Percentiles rank a stretch among this genome's conserved stretches.
phyloP scores from a whole-genome alignment of 2,113 vertebrate genomes.

The Hypomesus transpacificus region DNA sequence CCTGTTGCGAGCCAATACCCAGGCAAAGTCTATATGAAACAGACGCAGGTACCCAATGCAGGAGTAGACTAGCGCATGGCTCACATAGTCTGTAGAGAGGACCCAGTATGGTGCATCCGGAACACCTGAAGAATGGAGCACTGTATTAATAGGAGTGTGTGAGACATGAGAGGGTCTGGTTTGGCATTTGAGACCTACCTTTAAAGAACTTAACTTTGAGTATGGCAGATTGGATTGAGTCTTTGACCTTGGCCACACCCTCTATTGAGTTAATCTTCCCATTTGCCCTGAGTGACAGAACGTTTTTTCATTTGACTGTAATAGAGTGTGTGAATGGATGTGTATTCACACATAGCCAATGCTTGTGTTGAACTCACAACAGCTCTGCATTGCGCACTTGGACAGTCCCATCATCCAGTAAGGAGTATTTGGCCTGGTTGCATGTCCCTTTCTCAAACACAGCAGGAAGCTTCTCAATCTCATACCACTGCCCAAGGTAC shows the following conservation, averaged over 20 bases:
- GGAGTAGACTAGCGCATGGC: conserved; percentile 51
- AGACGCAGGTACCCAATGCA: conserved; percentile 38
- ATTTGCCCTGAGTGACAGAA: conserved; percentile 29
- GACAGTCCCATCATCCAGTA: conserved; percentile 41
- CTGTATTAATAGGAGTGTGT: background rate
- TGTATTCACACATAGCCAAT: background rate
- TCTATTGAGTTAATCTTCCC: conserved; percentile 42
- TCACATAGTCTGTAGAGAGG: conserved; percentile 51
- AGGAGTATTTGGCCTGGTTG: conserved; percentile 45
- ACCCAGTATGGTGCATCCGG: conserved; percentile 49
- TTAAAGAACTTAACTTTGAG: conserved; percentile 48
- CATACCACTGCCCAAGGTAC: conserved; percentile 62
- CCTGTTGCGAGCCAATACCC: conserved; percentile 53
- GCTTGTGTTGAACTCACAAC: conserved; percentile 37
- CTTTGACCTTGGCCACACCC: conserved; percentile 40
- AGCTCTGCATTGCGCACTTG: conserved; percentile 38
- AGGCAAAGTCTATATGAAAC: conserved; percentile 53
- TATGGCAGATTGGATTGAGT: conserved; percentile 43
- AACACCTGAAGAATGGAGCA: conserved; percentile 21
- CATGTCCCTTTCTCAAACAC: conserved; percentile 49
- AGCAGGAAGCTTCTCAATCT: conserved; percentile 55
- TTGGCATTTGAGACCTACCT: conserved; percentile 28
- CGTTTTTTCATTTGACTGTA: background rate
- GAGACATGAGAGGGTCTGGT: background rate
- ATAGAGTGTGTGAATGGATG: background rate